Evolutionary conservation across 2,888 invertebrate genomes (phyloP).

Genomic region (Caenorhabditis imperialis): DNA sequence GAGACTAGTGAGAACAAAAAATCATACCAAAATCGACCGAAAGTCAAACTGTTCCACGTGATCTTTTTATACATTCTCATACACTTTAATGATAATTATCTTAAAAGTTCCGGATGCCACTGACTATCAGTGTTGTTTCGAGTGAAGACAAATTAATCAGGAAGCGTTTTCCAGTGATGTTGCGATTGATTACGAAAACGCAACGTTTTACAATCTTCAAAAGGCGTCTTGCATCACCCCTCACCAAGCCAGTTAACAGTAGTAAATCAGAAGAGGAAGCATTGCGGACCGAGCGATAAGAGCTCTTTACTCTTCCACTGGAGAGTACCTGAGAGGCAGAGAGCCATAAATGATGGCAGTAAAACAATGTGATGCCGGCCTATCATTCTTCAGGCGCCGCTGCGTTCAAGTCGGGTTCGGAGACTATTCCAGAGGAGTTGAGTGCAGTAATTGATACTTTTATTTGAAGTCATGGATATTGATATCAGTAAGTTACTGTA

Average conservation of each 20-base stretch:
- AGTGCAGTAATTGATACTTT: not conserved
- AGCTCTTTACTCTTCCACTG: not conserved
- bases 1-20: constrained; percentile 36
- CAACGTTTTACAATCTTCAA: constrained; percentile 32
- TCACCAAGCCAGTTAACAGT: constrained; percentile 17
- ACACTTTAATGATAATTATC: too few species aligned
- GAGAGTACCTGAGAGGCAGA: constrained; percentile 36
- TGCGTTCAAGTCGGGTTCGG: constrained; percentile 47
- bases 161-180: too few species aligned
- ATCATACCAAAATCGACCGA: constrained; percentile 29
- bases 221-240: constrained; percentile 31
- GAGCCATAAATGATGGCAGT: constrained; percentile 53
- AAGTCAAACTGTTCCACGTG: too few species aligned
- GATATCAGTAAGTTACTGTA: constrained; percentile 37
- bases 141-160: too few species aligned
- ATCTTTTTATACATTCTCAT: too few species aligned
- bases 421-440: constrained; percentile 6
- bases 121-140: too few species aligned
- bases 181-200: constrained; percentile 15
- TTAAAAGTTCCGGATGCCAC: constrained; percentile 6
- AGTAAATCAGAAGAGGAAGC: constrained; percentile 46
- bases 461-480: constrained; percentile 28
- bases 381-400: constrained; percentile 34
- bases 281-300: constrained; percentile 26
- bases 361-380: constrained; percentile 46